These are phyloP conservation scores for Alligator mississippiensis DNA, from an alignment of 2,113 vertebrate genomes.

Conservation along the genomic window DNA sequence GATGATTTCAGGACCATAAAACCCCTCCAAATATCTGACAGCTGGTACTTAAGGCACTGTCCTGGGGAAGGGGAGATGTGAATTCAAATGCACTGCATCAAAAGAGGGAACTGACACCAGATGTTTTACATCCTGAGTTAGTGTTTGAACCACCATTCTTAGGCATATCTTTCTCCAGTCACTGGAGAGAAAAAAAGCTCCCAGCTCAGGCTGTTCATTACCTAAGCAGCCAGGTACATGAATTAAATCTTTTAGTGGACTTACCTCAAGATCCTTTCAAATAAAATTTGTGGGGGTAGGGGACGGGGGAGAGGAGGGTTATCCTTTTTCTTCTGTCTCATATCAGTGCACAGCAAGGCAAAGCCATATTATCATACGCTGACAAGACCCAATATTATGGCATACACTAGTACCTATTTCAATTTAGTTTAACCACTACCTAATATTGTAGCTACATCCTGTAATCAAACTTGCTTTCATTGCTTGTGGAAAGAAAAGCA, in stretches of 20 bases:
- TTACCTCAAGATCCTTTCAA: accelerated
- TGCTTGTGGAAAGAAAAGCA: not conserved
- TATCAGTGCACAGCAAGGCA: not conserved
- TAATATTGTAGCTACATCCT: not conserved
- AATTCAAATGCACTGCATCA: no score
- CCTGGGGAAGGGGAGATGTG: no score
- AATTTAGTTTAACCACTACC: not conserved
- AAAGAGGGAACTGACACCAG: no score
- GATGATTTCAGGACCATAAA: no score
- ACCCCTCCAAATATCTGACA: no score
- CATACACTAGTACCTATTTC: not conserved
- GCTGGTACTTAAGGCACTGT: no score
- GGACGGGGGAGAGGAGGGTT: not conserved
- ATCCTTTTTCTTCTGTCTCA: not conserved
- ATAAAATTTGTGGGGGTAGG: not conserved
- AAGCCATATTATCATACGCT: not conserved
- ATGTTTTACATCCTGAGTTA: no score
- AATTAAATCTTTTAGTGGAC: not conserved
- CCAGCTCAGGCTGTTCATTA: not conserved
- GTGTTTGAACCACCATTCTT: not conserved
- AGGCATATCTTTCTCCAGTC: accelerated
- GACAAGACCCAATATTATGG: not conserved
- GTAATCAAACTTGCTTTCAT: not conserved
- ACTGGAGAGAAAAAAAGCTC: not conserved
- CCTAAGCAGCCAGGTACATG: not conserved